phyloP scores from a whole-genome alignment of 1,140 invertebrate genomes.

The Drosophila tani region DNA sequence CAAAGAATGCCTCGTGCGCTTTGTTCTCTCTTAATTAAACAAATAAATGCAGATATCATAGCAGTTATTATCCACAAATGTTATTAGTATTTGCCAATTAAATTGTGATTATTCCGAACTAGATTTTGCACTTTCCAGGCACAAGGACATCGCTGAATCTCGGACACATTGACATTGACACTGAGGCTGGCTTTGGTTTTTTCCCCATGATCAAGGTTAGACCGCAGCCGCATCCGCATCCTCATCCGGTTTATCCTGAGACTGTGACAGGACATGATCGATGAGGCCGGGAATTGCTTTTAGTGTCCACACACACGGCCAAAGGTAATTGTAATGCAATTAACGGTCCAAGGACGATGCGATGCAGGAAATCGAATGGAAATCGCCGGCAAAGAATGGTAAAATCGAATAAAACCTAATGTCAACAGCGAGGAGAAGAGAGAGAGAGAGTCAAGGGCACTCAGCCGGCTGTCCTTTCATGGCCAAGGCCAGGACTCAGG shows the following conservation, averaged over 20 bases:
- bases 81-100: neutral
- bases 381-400: conserved; percentile 23
- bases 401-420: conserved; percentile 60
- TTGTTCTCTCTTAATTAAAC: neutral
- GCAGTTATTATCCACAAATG: neutral
- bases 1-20: no score
- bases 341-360: conserved; percentile 46
- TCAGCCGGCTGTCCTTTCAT: neutral
- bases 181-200: no score
- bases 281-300: conserved; percentile 10
- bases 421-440: conserved; percentile 3
- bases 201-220: conserved; percentile 4
- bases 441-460: conserved; percentile 12
- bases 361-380: conserved; percentile 52
- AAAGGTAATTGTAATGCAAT: conserved; percentile 65
- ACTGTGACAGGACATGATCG: conserved; percentile 22
- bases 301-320: neutral
- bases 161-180: neutral
- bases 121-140: neutral
- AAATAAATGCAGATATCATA: no score
- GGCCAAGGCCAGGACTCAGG: neutral
- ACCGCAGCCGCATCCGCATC: no score
- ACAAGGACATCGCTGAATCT: neutral
- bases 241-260: neutral
- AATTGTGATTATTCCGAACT: neutral